Evolutionary conservation across 1,140 invertebrate genomes (phyloP).

Genomic region (Galendromus occidentalis): DNA sequence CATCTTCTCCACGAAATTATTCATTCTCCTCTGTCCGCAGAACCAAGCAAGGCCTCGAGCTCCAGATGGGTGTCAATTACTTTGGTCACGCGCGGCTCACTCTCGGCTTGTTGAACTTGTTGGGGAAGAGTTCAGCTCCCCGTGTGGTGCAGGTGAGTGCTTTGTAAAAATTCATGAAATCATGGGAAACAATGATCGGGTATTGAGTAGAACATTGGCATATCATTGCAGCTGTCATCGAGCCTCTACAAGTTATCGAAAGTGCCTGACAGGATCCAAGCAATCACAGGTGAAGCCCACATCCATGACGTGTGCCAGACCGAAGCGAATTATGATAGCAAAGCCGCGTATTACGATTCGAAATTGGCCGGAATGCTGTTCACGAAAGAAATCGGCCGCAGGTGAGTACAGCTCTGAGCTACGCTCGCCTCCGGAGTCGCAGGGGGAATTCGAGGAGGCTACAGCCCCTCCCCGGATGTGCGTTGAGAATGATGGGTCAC

Average conservation of each 20-base stretch:
- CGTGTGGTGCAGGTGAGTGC: neutral
- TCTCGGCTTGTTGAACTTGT: neutral
- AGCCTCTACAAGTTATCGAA: neutral
- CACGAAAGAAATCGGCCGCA: neutral
- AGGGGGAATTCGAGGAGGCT: neutral
- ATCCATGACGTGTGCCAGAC: neutral
- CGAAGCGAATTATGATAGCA: neutral
- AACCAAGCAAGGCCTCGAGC: neutral
- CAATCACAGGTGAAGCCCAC: neutral
- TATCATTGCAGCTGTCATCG: neutral
- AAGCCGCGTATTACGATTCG: neutral
- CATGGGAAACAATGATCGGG: too few species aligned
- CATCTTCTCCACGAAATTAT: neutral
- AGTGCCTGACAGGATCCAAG: neutral
- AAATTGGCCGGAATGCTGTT: slow-evolving; percentile 4
- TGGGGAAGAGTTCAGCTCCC: neutral
- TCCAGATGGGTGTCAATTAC: slow-evolving; percentile 2
- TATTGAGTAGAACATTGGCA: too few species aligned
- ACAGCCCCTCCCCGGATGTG: too few species aligned
- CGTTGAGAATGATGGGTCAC: too few species aligned
- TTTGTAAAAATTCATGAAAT: too few species aligned
- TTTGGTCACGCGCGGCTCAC: neutral
- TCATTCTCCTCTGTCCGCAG: too few species aligned
- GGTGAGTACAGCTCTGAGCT: neutral
- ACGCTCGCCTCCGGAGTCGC: neutral